Conservation (phyloP, 92 coral and sea anemone genomes). For the Paragorgia papillata region DNA sequence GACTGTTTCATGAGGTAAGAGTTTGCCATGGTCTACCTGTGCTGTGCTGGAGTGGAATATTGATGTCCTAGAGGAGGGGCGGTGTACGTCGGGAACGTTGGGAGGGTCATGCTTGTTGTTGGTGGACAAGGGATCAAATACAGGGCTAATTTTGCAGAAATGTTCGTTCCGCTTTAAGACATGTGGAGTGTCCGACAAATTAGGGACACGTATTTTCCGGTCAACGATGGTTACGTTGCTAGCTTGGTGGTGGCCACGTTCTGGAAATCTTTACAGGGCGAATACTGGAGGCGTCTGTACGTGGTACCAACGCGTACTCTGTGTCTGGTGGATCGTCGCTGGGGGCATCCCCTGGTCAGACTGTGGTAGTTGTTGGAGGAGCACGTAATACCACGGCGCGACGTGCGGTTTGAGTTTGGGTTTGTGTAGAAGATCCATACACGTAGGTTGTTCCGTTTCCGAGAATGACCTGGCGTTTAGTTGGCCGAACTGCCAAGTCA, state of each 20-base stretch:
- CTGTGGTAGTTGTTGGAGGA: not conserved
- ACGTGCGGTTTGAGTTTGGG: not conserved
- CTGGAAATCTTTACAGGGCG: not conserved
- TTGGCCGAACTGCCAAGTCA: conserved; percentile 65
- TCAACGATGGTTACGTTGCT: conserved; percentile 24
- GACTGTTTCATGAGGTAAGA: conserved; percentile 10
- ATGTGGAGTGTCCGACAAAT: conserved; percentile 28
- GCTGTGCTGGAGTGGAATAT: not conserved
- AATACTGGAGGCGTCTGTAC: conserved; percentile 9
- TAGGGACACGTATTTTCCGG: conserved; percentile 31
- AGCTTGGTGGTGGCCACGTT: conserved; percentile 16
- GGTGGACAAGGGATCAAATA: not conserved
- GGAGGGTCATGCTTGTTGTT: no score
- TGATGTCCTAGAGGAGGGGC: no score
- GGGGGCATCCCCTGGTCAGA: conserved; percentile 56
- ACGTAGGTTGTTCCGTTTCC: conserved; percentile 43
- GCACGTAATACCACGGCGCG: not conserved
- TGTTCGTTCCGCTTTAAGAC: conserved; percentile 43
- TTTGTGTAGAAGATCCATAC: not conserved
- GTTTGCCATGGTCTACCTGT: conserved; percentile 3
- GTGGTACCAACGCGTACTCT: conserved; percentile 9
- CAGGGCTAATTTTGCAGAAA: conserved; percentile 21
- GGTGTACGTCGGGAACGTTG: no score
- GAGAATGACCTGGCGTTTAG: conserved; percentile 43
- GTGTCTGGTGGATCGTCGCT: conserved; percentile 15